phyloP scores from a whole-genome alignment of 2,797 vertebrate species.

The Synaphobranchus kaupii region DNA sequence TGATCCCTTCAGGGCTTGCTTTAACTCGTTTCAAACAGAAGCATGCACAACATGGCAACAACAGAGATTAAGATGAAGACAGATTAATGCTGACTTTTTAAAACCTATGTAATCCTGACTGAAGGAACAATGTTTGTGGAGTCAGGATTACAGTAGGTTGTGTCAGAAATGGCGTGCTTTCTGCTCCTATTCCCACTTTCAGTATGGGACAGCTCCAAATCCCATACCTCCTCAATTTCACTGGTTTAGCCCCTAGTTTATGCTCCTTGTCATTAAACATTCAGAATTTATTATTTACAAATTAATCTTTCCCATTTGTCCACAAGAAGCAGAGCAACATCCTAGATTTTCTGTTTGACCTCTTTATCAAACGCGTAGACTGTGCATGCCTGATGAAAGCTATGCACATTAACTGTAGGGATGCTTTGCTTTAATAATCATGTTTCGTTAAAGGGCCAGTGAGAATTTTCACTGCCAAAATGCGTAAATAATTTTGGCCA shows the following conservation, averaged over 20 bases:
- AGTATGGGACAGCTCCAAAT: not conserved
- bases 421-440: not conserved
- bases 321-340: constrained; percentile 14
- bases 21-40: not conserved
- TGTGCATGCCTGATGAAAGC: not conserved
- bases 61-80: constrained; percentile 21
- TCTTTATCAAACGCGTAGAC: constrained; percentile 25
- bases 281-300: not conserved
- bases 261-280: not conserved
- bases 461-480: not conserved
- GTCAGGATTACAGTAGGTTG: constrained; percentile 28
- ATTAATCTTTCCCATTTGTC: constrained; percentile 9
- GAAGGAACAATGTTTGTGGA: constrained; percentile 16
- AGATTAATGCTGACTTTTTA: constrained; percentile 26
- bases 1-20: not conserved
- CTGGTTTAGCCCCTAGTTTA: not conserved
- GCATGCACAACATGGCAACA: constrained; percentile 9
- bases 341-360: constrained; percentile 27
- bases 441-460: not conserved
- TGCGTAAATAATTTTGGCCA: not conserved
- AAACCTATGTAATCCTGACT: constrained; percentile 33
- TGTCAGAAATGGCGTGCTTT: constrained; percentile 13
- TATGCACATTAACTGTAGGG: not conserved
- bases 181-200: not conserved
- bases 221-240: not conserved